Percentiles rank a stretch among this genome's conserved stretches.
Conservation (phyloP, 1,140 invertebrate species). For the Camponotus vicinus region DNA sequence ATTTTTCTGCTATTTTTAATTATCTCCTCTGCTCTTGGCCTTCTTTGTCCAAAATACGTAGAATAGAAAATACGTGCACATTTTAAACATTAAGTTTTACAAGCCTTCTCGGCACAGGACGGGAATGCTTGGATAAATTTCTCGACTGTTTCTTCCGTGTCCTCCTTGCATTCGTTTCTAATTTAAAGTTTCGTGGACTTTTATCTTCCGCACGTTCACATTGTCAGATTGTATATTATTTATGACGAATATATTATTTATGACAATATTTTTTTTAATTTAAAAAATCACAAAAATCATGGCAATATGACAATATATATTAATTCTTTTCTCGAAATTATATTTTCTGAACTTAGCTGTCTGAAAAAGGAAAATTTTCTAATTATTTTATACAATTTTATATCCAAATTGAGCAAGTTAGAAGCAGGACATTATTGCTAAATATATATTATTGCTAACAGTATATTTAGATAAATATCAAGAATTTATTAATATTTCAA, state of each 20-base stretch:
- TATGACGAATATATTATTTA: background rate
- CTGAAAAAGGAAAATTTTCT: constrained; percentile 28
- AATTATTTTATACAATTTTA: constrained; percentile 32
- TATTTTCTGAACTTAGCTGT: background rate
- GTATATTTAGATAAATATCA: background rate
- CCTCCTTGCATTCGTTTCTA: constrained; percentile 25
- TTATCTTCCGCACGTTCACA: background rate
- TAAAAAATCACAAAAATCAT: background rate
- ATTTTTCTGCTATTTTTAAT: constrained; percentile 8
- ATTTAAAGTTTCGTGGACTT: constrained; percentile 45
- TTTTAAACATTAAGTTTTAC: constrained; percentile 51
- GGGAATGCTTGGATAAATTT: constrained; percentile 21
- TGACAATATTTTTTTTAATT: background rate
- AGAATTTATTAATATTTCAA: constrained; percentile 24
- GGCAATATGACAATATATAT: constrained; percentile 13
- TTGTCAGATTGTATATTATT: background rate
- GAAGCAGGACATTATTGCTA: constrained; percentile 6
- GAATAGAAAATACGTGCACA: constrained; percentile 1
- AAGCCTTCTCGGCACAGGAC: background rate
- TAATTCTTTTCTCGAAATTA: constrained; percentile 4
- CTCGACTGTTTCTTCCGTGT: constrained; percentile 31
- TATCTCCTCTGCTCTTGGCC: background rate
- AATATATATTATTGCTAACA: constrained; percentile 15
- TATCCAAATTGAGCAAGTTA: background rate
- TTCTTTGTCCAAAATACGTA: no score